phyloP scores from a whole-genome alignment of 2,888 invertebrate species.

The Physocephala rufipes region DNA sequence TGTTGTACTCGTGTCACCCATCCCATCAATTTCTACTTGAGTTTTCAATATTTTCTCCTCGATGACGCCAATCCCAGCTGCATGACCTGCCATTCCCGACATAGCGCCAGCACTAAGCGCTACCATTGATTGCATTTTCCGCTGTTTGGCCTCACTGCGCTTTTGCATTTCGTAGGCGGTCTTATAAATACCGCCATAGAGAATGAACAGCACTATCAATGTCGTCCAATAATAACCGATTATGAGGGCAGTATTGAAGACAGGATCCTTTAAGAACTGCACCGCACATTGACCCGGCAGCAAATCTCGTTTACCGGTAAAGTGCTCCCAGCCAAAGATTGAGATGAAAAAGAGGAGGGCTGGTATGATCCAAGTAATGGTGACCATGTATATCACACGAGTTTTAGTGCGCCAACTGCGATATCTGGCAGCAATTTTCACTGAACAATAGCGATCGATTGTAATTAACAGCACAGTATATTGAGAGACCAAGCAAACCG shows the following conservation, averaged over 20 bases:
- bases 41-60: slow-evolving; percentile 67
- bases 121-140: slow-evolving; percentile 95
- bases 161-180: slow-evolving; percentile 98
- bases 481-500: slow-evolving; percentile 97
- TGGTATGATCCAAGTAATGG: slow-evolving; percentile 96
- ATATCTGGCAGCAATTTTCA: slow-evolving; percentile 97
- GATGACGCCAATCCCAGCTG: slow-evolving; percentile 85
- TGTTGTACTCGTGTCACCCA: slow-evolving; percentile 54
- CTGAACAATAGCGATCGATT: slow-evolving; percentile 97
- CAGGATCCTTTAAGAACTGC: slow-evolving; percentile 96
- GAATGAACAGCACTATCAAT: slow-evolving; percentile 89
- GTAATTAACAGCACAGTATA: slow-evolving; percentile 99
- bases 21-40: slow-evolving; percentile 52
- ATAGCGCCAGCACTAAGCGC: slow-evolving; percentile 89
- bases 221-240: slow-evolving; percentile 99
- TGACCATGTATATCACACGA: slow-evolving; percentile 94
- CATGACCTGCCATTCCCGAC: slow-evolving; percentile 89
- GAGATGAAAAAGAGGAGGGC: slow-evolving; percentile 95
- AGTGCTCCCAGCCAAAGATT: slow-evolving; percentile 99
- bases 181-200: slow-evolving; percentile 97
- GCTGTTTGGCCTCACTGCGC: slow-evolving; percentile 94
- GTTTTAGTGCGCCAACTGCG: slow-evolving; percentile 96
- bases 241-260: slow-evolving; percentile 96
- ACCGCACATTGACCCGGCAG: slow-evolving; percentile 91
- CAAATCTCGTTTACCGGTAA: slow-evolving; percentile 90